Base-by-base conservation (phyloP, 2,888 invertebrate genomes). In the Lasioglossum lativentre region DNA sequence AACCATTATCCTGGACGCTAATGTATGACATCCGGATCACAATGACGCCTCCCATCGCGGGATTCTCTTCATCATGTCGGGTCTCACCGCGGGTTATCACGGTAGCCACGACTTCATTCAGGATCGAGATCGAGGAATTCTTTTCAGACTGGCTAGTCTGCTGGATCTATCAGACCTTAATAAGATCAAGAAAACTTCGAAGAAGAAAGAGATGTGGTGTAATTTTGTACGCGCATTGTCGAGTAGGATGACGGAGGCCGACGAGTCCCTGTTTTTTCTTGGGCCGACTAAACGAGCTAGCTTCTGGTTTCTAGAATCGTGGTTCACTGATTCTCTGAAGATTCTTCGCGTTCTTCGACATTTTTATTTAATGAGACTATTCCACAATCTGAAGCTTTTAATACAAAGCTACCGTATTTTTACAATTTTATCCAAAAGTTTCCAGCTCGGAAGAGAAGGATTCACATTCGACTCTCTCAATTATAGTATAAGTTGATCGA, bases 31-130 rank as follows among this genome's bases (percentile, higher is more conserved):
- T 90, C 86, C 90, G 90, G 91, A 91, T 91, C 88, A 88, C 91
- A 88, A 88, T 89, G 89, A 85, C 83, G 87, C 89, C 87, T 83
- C 89, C 87, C 86, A 90, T 85, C 87, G 88, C 83, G 91, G 89
- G 89, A 91, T 88, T 89, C 82, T 86, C 88, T 86, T 87, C 88
- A 88, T 91, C 91, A 88, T 90, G 85, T 83, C 88, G 82, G 82
- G 73, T 88, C 84, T 84, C 87, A 80, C 89, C 88, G 85, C 86
- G 86, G 89, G 88, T 88, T 81, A 87, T 85, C 90, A 86, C 91
- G 85, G 90, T 90, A 89, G 91, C 90, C 89, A 86, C 91, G 85
- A 91, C 90, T 91, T 91, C 89, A 90, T 91, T 91, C 90, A 90
- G 66, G 78, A 74, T 80, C 86, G 82, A 89, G 91, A 91, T 91